Base-by-base conservation (phyloP, 2,797 vertebrate genomes). In the Enteromius trimaculatus region DNA sequence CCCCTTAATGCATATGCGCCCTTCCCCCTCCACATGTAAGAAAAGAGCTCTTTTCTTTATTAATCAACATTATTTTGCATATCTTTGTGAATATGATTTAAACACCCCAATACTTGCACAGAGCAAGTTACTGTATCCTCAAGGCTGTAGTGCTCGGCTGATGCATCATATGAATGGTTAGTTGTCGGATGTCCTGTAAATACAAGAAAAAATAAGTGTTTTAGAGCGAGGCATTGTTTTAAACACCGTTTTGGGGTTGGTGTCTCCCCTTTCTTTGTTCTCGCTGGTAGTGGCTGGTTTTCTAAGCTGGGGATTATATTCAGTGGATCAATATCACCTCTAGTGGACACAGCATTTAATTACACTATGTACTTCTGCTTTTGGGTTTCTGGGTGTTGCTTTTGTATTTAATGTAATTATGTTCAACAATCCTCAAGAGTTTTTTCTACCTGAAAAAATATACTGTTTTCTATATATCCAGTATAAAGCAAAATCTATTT, bases 201-300 rank as follows among this genome's bases (percentile, higher is more conserved):
- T 34, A 11, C 4, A 44, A 53, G 10, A 44, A 71, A n/a, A 44
- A 31, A 3, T 3, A 11, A 6, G 53, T 9, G 16, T 70, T 70
- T 65, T 37, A 47, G 19, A 55, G 6, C 0, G n/a, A 55, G 66
- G 8, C 6, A 34, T 37, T 16, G 44, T 17, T 69, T 51, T 80
- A 77, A 77, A 49, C 49, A 74, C 17, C 55, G 14, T 55, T 58
- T 65, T 42, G 39, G 44, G 72, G 29, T 70, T 70, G 70, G 66
- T 55, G 85, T 65, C 85, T 77, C 29, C n/a, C 75, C 34, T 92
- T 93, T 90, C 93, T 95, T 95, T 95, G 94, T 95, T 95, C 90
- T 49, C 49, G 49, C 64, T 72, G 37, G 53, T 29, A 71, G 75
- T 77, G 72, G 53, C 65, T 34, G 82, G 11, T 78, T 10, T 62